Conservation (phyloP, 2,797 vertebrate species). For the Sternarchorhynchus goeldii region DNA sequence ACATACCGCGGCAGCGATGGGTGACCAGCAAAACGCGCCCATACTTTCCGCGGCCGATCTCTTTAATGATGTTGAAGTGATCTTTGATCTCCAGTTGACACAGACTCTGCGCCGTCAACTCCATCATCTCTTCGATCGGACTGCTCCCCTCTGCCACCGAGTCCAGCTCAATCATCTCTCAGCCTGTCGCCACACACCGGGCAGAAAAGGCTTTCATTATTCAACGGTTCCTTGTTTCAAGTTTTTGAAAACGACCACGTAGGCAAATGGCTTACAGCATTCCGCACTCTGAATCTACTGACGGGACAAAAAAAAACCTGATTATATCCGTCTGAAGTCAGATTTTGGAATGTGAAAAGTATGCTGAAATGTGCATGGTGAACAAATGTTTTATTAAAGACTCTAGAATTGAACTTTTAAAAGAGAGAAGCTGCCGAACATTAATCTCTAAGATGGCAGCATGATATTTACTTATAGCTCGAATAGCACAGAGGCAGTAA, state of each 20-base stretch:
- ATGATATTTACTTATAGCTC: no score
- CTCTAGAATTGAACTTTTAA: no score
- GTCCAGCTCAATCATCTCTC: constrained; percentile 72
- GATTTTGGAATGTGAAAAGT: no score
- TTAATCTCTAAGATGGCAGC: no score
- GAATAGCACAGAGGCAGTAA: no score
- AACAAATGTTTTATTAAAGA: no score
- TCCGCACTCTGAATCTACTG: no score
- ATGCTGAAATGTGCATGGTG: no score
- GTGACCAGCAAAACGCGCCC: constrained; percentile 80
- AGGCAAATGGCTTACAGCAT: no score
- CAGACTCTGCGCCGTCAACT: constrained; percentile 78
- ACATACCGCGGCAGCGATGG: constrained; percentile 75
- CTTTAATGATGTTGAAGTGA: constrained; percentile 78
- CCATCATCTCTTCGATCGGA: constrained; percentile 80
- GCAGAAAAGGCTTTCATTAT: background rate
- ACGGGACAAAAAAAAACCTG: no score
- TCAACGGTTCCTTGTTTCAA: background rate
- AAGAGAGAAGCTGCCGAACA: no score
- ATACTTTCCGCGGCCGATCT: constrained; percentile 80
- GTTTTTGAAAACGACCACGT: background rate
- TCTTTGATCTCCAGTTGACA: constrained; percentile 75
- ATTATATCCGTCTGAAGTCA: no score
- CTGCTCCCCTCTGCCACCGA: constrained; percentile 65
- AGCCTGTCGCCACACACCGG: background rate